These are phyloP conservation scores for Patiria miniata DNA, from an alignment of 35 echinoderm and acorn worm genomes.

Conservation along the genomic window DNA sequence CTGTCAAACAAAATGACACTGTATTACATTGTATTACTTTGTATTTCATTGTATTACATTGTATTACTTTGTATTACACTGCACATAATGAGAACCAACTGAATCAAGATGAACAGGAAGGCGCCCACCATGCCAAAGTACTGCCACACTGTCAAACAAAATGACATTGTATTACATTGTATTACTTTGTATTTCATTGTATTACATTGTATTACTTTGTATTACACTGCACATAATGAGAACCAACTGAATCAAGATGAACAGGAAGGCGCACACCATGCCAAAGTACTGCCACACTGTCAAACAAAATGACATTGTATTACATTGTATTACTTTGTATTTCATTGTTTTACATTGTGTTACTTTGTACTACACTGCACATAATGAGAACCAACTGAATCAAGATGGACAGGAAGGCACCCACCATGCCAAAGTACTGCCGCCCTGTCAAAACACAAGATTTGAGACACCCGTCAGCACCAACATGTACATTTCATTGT, in stretches of 20 bases:
- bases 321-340: neutral
- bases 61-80: neutral
- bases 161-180: too few relatives aligned
- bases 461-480: too few relatives aligned
- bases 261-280: constrained; percentile 84
- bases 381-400: constrained; percentile 94
- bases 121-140: constrained; percentile 86
- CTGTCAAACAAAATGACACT: too few relatives aligned
- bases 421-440: constrained; percentile 85
- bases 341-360: too few relatives aligned
- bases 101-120: constrained; percentile 92
- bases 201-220: too few relatives aligned
- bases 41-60: neutral
- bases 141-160: constrained; percentile 77
- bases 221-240: too few relatives aligned
- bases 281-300: constrained; percentile 90
- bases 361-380: too few relatives aligned
- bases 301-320: too few relatives aligned
- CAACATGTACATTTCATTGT: neutral
- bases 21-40: too few relatives aligned
- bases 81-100: constrained; percentile 91
- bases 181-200: too few relatives aligned
- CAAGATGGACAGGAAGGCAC: constrained; percentile 88
- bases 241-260: constrained; percentile 96
- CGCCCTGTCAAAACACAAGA: constrained; percentile 70